Evolutionary conservation across 2,113 vertebrate species (phyloP).

Genomic region (Oceanites oceanicus): DNA sequence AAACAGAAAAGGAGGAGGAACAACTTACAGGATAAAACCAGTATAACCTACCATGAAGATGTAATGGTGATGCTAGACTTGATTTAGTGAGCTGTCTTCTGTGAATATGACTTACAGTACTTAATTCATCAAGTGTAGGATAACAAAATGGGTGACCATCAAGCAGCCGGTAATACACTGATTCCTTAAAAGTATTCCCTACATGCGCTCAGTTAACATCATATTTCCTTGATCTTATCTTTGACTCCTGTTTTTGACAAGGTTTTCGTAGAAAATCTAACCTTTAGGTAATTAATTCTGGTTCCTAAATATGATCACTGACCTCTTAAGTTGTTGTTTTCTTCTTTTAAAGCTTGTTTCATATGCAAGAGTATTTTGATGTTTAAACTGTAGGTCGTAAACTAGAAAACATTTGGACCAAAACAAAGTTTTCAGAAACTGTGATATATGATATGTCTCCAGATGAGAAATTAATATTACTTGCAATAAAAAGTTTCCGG

Average conservation of each 20-base stretch:
- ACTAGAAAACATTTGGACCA: background rate
- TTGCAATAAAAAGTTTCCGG: background rate
- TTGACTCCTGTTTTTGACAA: background rate
- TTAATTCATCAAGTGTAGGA: background rate
- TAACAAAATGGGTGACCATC: background rate
- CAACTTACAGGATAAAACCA: background rate
- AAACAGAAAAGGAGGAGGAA: background rate
- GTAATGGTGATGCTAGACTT: background rate
- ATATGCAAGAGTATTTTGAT: background rate
- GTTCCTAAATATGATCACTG: background rate
- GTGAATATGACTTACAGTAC: background rate
- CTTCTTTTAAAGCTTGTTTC: background rate
- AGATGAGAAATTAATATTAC: background rate
- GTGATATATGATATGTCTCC: background rate
- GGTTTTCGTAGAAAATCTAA: background rate
- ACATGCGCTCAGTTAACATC: fast-evolving
- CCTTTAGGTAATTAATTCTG: background rate
- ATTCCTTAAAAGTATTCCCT: background rate
- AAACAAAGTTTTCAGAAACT: background rate
- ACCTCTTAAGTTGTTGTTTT: background rate
- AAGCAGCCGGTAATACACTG: background rate
- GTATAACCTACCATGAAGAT: background rate
- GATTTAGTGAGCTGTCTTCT: background rate
- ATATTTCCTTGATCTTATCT: background rate
- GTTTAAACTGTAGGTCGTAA: background rate